These are phyloP conservation scores for Watsonalla binaria DNA, from an alignment of 2,888 invertebrate species.

Conservation along the genomic window DNA sequence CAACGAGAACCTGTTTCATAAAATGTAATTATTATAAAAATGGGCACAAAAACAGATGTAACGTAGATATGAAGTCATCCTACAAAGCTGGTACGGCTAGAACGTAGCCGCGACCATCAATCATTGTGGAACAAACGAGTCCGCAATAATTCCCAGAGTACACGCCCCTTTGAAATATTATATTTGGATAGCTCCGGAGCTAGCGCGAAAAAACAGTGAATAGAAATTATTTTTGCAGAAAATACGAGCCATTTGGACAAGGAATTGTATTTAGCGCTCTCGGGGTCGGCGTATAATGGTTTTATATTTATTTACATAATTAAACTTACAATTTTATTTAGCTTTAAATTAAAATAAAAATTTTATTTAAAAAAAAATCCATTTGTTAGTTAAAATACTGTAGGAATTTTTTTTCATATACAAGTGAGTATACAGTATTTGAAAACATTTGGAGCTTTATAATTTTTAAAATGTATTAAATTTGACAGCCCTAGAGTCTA, in stretches of 20 bases:
- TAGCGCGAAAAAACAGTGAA: conserved; percentile 13
- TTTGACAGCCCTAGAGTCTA: not conserved
- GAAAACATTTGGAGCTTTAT: no score
- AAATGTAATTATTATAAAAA: not conserved
- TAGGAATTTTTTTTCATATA: no score
- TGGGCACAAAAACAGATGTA: conserved; percentile 18
- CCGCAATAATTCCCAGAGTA: conserved; percentile 27
- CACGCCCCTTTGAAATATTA: conserved; percentile 24
- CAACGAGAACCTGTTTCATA: not conserved
- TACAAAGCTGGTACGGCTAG: conserved; percentile 17
- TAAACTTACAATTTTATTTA: no score
- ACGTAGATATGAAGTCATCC: conserved; percentile 26
- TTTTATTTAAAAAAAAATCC: no score
- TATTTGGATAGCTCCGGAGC: conserved; percentile 17
- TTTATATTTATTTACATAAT: no score
- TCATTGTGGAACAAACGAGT: conserved; percentile 27
- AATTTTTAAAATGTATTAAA: no score
- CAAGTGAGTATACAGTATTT: no score
- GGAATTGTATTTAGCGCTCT: not conserved
- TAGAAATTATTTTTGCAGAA: conserved; percentile 11
- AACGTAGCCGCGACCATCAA: conserved; percentile 23
- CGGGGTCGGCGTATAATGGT: no score
- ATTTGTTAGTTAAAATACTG: no score
- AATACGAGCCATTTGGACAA: not conserved
- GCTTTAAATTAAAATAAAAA: no score